Conservation (phyloP, 1,140 invertebrate species). For the Semibalanus balanoides region DNA sequence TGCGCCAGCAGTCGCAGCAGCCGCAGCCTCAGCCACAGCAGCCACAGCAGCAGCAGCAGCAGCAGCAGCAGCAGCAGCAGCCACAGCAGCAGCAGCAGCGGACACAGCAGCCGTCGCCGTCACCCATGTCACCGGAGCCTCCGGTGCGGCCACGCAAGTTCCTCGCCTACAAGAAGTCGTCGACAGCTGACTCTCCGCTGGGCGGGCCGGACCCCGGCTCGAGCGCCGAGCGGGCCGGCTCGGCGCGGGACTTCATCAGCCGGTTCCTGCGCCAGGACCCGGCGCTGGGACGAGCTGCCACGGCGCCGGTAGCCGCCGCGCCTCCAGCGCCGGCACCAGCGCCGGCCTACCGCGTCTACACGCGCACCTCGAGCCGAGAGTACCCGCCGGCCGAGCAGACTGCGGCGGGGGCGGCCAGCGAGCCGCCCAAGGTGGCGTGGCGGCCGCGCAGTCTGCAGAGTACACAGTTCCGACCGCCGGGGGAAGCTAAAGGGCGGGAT, state of each 20-base stretch:
- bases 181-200: neutral
- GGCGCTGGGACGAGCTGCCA: neutral
- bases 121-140: conserved; percentile 9
- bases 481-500: neutral
- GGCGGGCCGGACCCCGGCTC: conserved; percentile 1
- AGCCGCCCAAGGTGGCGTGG: conserved; percentile 1
- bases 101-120: conserved; percentile 6
- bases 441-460: neutral
- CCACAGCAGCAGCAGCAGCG: conserved; percentile 11
- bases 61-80: conserved; percentile 11
- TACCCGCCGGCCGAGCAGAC: neutral
- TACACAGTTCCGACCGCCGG: neutral
- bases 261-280: conserved; percentile 33
- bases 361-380: neutral
- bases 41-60: conserved; percentile 12
- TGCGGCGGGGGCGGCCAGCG: no score
- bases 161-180: neutral
- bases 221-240: conserved; percentile 8
- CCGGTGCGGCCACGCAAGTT: neutral
- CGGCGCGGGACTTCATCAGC: conserved; percentile 30
- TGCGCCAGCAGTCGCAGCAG: conserved; percentile 6
- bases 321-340: no score
- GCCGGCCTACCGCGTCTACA: neutral
- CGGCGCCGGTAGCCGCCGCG: no score
- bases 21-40: no score